Evolutionary conservation across 2,113 vertebrate species (phyloP).

Genomic region (Thunnus maccoyii): DNA sequence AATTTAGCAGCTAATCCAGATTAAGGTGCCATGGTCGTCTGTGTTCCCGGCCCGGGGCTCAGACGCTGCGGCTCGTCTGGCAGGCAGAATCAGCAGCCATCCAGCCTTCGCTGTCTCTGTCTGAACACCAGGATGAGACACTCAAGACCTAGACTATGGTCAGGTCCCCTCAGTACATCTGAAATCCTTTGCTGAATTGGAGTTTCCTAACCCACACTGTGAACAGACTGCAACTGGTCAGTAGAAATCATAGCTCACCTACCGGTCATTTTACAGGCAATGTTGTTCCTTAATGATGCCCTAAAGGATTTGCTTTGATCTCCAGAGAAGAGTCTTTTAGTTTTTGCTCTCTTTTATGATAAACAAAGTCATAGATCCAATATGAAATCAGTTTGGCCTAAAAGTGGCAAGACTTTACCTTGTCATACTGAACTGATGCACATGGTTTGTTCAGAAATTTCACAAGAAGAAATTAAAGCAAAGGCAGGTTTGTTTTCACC

Average conservation of each 20-base stretch:
- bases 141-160: not conserved
- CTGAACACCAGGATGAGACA: slow-evolving; percentile 1
- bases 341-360: not conserved
- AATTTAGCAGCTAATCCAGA: slow-evolving; percentile 84
- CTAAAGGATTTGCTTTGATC: no score
- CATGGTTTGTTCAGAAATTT: not conserved
- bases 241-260: not conserved
- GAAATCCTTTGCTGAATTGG: not conserved
- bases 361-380: not conserved
- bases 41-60: slow-evolving; percentile 52
- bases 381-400: not conserved
- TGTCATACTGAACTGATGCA: not conserved
- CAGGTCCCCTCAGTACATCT: not conserved
- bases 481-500: no score
- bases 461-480: not conserved
- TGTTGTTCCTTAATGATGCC: not conserved
- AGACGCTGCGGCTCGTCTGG: slow-evolving; percentile 46
- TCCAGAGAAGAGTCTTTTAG: not conserved
- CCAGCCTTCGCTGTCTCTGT: not conserved
- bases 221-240: not conserved
- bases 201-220: not conserved
- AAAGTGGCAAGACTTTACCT: not conserved
- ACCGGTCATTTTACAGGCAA: not conserved
- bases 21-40: slow-evolving; percentile 72
- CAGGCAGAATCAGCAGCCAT: slow-evolving; percentile 23